Evolutionary conservation across 1,140 invertebrate species (phyloP).

Genomic region (Helicorthomorpha holstii): DNA sequence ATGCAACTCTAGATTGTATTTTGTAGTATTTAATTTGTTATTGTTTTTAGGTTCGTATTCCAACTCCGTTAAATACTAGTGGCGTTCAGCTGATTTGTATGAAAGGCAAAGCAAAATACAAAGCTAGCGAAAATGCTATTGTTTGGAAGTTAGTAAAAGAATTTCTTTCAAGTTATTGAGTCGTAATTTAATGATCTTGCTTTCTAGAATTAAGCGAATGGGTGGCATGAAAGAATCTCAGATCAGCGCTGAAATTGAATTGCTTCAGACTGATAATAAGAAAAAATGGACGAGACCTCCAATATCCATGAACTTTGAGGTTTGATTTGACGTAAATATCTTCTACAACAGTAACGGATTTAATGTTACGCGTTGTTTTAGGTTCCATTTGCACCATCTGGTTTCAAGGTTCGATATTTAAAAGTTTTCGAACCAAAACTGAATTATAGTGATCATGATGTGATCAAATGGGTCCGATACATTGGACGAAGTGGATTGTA

Average conservation of each 20-base stretch:
- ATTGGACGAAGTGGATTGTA: slow-evolving; percentile 97
- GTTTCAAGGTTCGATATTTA: slow-evolving; percentile 95
- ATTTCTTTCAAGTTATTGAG: not conserved
- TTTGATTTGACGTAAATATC: slow-evolving; percentile 24
- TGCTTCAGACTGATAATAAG: slow-evolving; percentile 96
- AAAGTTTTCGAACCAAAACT: slow-evolving; percentile 99
- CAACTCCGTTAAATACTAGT: slow-evolving; percentile 95
- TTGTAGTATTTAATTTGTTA: not conserved
- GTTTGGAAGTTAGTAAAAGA: slow-evolving; percentile 82
- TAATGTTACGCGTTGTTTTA: slow-evolving; percentile 15
- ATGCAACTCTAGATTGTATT: slow-evolving; percentile 1
- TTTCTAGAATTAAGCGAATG: slow-evolving; percentile 88
- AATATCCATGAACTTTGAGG: slow-evolving; percentile 99
- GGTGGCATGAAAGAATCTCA: slow-evolving; percentile 99
- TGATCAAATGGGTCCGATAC: slow-evolving; percentile 99
- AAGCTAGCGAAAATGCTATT: slow-evolving; percentile 98
- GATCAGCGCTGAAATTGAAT: slow-evolving; percentile 95
- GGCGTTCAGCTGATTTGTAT: slow-evolving; percentile 97
- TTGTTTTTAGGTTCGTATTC: slow-evolving; percentile 71
- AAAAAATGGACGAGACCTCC: slow-evolving; percentile 99
- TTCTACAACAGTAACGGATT: not conserved
- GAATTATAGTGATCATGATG: slow-evolving; percentile 99
- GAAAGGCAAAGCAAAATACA: slow-evolving; percentile 99
- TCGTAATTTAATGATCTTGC: not conserved
- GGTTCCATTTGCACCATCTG: slow-evolving; percentile 86